A percentile compares a stretch with the other conserved stretches of the same genome.
Evolutionary conservation across 2,888 invertebrate species (phyloP).

Genomic region (Petrophora chlorosata): DNA sequence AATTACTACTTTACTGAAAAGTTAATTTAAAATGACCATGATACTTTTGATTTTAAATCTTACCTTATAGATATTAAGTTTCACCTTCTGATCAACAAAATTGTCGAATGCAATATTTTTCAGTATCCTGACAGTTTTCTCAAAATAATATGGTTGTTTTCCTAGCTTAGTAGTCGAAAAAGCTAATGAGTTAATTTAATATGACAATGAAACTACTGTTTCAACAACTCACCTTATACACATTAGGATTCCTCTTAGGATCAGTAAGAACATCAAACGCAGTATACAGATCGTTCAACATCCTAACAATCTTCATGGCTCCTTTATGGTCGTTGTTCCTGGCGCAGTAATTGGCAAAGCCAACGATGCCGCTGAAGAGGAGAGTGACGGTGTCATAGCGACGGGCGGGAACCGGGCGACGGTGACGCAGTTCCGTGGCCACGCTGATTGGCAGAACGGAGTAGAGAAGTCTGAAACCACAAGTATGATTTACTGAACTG

Average conservation of each 20-base stretch:
- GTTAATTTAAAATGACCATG: too few species aligned
- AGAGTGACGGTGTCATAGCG: constrained; percentile 96
- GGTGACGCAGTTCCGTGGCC: constrained; percentile 96
- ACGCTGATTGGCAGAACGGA: constrained; percentile 97
- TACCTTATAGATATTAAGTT: too few species aligned
- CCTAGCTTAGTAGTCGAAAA: too few species aligned
- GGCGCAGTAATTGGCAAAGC: constrained; percentile 95
- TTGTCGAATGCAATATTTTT: too few species aligned
- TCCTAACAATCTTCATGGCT: constrained; percentile 97
- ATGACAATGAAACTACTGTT: background rate
- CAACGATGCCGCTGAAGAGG: constrained; percentile 95
- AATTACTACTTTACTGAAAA: too few species aligned
- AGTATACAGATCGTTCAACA: constrained; percentile 96
- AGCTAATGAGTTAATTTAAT: too few species aligned
- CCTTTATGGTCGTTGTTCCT: constrained; percentile 95
- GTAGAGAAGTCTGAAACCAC: constrained; percentile 90
- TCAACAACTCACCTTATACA: constrained; percentile 92
- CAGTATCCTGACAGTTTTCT: too few species aligned
- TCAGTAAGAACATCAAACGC: constrained; percentile 97
- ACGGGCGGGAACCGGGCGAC: constrained; percentile 93
- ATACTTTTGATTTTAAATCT: too few species aligned
- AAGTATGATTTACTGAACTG: background rate
- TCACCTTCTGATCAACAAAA: too few species aligned
- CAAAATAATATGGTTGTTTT: too few species aligned
- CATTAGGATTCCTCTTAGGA: constrained; percentile 95